These are phyloP conservation scores for Macroramphosus scolopax DNA, from an alignment of 2,797 vertebrate species.

Conservation along the genomic window DNA sequence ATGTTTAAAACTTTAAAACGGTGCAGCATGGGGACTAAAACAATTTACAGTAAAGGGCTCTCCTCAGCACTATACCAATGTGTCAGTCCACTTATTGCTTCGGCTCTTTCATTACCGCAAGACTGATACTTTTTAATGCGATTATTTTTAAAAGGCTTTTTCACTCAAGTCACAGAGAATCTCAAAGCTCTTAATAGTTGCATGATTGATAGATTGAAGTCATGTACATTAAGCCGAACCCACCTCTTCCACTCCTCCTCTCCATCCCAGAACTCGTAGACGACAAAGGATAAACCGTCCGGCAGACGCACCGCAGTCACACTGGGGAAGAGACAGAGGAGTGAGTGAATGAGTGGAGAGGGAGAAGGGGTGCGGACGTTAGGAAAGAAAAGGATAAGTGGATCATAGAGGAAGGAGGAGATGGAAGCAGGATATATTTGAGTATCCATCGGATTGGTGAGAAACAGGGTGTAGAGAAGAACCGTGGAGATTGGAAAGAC, in stretches of 20 bases:
- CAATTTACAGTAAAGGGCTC: constrained; percentile 9
- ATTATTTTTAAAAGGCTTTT: background rate
- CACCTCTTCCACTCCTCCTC: constrained; percentile 96
- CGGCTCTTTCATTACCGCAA: background rate
- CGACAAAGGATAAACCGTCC: constrained; percentile 88
- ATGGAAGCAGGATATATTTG: too few relatives aligned
- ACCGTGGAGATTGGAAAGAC: too few relatives aligned
- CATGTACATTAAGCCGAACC: constrained; percentile 15
- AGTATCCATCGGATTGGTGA: too few relatives aligned
- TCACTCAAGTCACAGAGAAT: background rate
- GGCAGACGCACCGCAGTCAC: constrained; percentile 88
- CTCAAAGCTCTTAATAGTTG: background rate
- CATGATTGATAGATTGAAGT: background rate
- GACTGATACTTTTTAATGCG: too few relatives aligned
- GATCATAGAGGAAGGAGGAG: background rate
- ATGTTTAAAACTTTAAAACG: constrained; percentile 41
- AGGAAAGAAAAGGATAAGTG: background rate
- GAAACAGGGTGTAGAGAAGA: too few relatives aligned
- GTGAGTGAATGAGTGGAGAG: constrained; percentile 17
- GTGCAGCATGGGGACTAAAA: constrained; percentile 8
- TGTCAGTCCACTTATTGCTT: constrained; percentile 8
- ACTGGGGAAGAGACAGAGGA: constrained; percentile 62
- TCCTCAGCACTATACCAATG: constrained; percentile 4
- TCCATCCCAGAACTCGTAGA: constrained; percentile 97
- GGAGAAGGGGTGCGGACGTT: constrained; percentile 7